Conservation (phyloP, 2,113 vertebrate genomes). For the Hippocampus mohnikei region DNA sequence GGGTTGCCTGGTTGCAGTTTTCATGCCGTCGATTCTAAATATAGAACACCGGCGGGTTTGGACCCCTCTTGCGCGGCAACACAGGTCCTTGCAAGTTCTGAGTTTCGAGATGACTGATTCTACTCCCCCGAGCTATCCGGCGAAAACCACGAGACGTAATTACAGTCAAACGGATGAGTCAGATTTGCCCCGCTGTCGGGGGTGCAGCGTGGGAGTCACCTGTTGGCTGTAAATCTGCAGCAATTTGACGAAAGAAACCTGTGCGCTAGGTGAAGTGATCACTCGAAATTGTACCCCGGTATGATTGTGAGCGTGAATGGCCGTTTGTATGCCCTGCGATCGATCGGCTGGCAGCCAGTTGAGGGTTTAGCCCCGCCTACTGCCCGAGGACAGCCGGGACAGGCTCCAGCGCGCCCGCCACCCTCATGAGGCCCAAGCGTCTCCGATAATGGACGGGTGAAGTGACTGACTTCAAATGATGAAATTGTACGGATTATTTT, state of each 20-base stretch:
- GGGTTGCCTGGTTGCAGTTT: conserved; percentile 51
- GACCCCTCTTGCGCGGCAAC: conserved; percentile 8
- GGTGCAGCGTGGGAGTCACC: conserved; percentile 51
- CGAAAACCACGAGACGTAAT: conserved; percentile 55
- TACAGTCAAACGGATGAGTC: conserved; percentile 41
- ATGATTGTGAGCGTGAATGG: no score
- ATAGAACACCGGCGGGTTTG: conserved; percentile 28
- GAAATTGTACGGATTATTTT: no score
- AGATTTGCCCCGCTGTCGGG: conserved; percentile 50
- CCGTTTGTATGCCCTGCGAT: no score
- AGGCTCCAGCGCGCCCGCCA: no score
- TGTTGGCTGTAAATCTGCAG: conserved; percentile 58
- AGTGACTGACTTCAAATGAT: no score
- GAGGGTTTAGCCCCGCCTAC: no score
- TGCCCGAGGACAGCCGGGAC: no score
- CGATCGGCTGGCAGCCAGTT: no score
- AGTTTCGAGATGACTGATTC: conserved; percentile 10
- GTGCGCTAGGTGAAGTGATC: not conserved
- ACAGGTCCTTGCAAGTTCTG: conserved; percentile 7
- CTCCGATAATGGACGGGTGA: no score
- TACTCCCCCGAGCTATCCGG: conserved; percentile 23
- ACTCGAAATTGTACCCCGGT: no score
- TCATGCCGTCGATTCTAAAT: conserved; percentile 38
- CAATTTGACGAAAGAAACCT: conserved; percentile 36
- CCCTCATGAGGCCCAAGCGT: no score